Evolutionary conservation across 1,140 invertebrate genomes (phyloP), one percentile per base, ranked within the genome.

Genomic region (Bombus picipes): DNA sequence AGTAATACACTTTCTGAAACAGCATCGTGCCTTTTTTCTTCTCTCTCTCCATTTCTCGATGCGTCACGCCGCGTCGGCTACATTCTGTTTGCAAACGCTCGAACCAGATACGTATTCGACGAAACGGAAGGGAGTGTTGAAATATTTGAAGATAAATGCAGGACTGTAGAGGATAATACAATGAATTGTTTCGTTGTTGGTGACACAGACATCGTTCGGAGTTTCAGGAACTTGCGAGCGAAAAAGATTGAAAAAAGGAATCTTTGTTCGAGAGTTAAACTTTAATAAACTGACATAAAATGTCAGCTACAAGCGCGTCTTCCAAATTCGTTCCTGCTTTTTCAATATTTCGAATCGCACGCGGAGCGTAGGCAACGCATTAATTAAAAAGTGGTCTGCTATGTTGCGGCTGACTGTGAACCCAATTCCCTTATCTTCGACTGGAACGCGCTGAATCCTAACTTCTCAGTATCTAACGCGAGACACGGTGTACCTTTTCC

Each of bases 401-500:
- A 47, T 77, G 18, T 28, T 28, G 53, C 34, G 53, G 12, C 15
- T 37, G 25, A 28, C 75, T 37, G 76, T 39, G 66, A 84, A 43
- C 39, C 53, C 41, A 37, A 43, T 37, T 62, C 77, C 12, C 68
- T 72, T 79, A 85, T 82, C 66, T 78, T 89, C 71, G 68, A 53
- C 77, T 84, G 74, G 76, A 92, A 92, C 87, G 73, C 87, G 93
- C 92, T 93, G 92, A 92, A 89, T 88, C 81, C 88, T 87, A 89
- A 90, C 87, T 94, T 94, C 92, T 89, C 79, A 87, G 93, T 93
- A 94, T 89, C 90, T 78, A 82, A 93, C 78, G 88, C 90, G 91
- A 92, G 91, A 91, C 87, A 88, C 71, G 74, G 80, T 88, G 75
- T 90, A 86, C 85, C 88, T 90, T 91, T 91, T 89, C 90, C 88